Conservation (phyloP, 2,113 vertebrate species). For the Sturnira hondurensis region DNA sequence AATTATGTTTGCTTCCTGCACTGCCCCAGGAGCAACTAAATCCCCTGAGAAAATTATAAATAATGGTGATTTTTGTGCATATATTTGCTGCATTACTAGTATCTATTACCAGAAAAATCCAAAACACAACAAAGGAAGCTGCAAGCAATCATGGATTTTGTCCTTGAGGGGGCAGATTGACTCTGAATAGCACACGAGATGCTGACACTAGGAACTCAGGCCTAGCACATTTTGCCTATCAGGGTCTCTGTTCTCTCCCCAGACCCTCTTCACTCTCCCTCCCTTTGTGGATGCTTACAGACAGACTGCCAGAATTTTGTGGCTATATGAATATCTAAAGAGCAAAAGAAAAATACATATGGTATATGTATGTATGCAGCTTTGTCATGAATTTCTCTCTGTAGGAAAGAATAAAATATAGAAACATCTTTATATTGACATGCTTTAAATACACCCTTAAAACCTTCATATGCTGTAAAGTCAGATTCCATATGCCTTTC, state of each 20-base stretch:
- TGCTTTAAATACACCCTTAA: constrained; percentile 7
- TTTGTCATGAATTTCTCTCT: constrained; percentile 24
- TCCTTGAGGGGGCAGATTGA: not conserved
- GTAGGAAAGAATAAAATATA: not conserved
- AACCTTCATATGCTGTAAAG: constrained; percentile 24
- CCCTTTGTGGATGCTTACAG: not conserved
- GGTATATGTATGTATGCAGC: not conserved
- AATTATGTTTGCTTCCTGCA: constrained; percentile 48
- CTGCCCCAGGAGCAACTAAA: constrained; percentile 13
- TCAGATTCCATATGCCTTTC: not conserved
- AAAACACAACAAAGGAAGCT: constrained; percentile 12
- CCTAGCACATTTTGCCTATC: not conserved
- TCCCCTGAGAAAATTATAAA: constrained; percentile 58
- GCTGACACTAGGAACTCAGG: not conserved
- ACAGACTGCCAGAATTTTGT: not conserved
- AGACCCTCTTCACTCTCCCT: not conserved
- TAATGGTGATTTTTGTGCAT: constrained; percentile 40
- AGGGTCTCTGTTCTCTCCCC: not conserved
- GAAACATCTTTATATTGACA: constrained; percentile 8
- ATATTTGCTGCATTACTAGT: not conserved
- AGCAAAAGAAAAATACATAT: not conserved
- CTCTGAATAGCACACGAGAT: not conserved
- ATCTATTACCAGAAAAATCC: constrained; percentile 23
- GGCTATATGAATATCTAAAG: constrained; percentile 4
- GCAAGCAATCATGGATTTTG: constrained; percentile 3